A percentile compares a stretch with the other conserved stretches of the same genome.
phyloP scores from a whole-genome alignment of 1,140 invertebrate species.

The Pseudomyrmex concolor region DNA sequence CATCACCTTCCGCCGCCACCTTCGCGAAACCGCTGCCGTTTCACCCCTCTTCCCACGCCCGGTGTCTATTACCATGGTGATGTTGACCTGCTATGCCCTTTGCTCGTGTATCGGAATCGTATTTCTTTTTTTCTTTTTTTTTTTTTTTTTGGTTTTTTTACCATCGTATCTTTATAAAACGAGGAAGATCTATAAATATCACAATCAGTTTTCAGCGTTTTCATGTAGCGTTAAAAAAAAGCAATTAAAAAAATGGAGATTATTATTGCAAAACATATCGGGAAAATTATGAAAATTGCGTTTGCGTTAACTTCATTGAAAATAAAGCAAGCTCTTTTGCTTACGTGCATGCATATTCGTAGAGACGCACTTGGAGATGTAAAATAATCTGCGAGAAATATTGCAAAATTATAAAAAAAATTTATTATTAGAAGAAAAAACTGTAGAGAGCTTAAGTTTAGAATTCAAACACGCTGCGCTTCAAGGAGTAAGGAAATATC shows the following conservation, averaged over 20 bases:
- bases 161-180: background rate
- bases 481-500: constrained; percentile 48
- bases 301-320: background rate
- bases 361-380: background rate
- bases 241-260: background rate
- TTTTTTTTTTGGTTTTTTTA: background rate
- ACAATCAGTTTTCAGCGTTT: constrained; percentile 1
- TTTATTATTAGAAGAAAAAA: constrained; percentile 1
- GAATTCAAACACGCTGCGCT: constrained; percentile 13
- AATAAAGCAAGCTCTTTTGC: too few species aligned
- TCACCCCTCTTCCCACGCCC: background rate
- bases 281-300: background rate
- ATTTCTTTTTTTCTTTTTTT: background rate
- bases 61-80: constrained; percentile 46
- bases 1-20: constrained; percentile 62
- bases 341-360: too few species aligned
- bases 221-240: background rate
- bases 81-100: constrained; percentile 27
- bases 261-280: background rate
- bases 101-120: background rate
- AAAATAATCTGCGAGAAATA: background rate
- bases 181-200: constrained; percentile 9
- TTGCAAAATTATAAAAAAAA: background rate
- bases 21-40: constrained; percentile 56
- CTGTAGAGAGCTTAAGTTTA: background rate